Conservation (phyloP, 2,888 invertebrate genomes). For the Oscheius myriophilus region DNA sequence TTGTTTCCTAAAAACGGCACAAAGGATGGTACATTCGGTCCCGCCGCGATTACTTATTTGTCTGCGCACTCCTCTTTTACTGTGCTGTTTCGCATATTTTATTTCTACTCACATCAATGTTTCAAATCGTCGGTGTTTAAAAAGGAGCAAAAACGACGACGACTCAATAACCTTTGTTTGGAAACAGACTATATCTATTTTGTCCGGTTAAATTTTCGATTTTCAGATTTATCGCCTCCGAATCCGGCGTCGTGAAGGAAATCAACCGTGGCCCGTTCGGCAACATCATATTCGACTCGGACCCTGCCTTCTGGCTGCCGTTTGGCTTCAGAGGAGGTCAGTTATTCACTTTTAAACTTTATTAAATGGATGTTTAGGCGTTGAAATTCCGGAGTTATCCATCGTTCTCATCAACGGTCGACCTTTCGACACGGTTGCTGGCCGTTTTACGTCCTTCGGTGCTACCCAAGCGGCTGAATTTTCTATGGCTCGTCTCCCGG, state of each 20-base stretch:
- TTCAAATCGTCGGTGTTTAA: too few species aligned
- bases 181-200: too few species aligned
- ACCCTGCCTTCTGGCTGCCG: slow-evolving; percentile 32
- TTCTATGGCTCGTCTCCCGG: slow-evolving; percentile 28
- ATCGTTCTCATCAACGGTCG: slow-evolving; percentile 38
- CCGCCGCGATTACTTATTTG: too few species aligned
- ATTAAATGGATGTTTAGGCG: slow-evolving; percentile 22
- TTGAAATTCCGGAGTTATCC: slow-evolving; percentile 41
- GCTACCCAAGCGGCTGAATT: slow-evolving; percentile 26
- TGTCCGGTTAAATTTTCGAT: too few species aligned
- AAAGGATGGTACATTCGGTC: too few species aligned
- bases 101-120: too few species aligned
- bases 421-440: slow-evolving; percentile 40
- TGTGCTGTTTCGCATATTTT: too few species aligned
- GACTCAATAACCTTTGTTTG: too few species aligned
- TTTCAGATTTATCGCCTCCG: slow-evolving; percentile 31
- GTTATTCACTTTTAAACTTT: background rate
- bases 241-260: slow-evolving; percentile 26
- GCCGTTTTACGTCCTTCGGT: slow-evolving; percentile 45
- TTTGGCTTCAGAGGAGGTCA: slow-evolving; percentile 43
- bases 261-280: slow-evolving; percentile 35
- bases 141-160: too few species aligned
- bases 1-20: too few species aligned
- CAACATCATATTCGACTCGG: slow-evolving; percentile 13
- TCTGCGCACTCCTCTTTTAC: too few species aligned